phyloP scores from a whole-genome alignment of 2,888 invertebrate species.

The Pollenia griseotomentosa region DNA sequence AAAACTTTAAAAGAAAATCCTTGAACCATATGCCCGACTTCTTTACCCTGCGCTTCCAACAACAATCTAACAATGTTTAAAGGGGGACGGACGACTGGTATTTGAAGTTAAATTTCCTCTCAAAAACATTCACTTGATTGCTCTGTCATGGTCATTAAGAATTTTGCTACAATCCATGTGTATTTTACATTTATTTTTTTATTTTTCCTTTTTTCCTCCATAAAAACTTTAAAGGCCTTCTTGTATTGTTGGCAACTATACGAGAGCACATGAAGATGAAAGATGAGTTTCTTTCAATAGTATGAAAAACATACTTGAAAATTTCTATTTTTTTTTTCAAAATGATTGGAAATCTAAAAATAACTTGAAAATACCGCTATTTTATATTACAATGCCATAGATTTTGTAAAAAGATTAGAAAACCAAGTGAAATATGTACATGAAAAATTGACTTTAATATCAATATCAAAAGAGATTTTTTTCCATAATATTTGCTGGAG shows the following conservation, averaged over 20 bases:
- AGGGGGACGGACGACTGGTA: constrained; percentile 47
- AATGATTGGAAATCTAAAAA: constrained; percentile 59
- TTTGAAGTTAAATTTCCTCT: constrained; percentile 27
- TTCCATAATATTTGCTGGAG: not conserved
- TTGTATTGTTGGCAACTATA: constrained; percentile 35
- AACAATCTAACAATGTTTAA: not conserved
- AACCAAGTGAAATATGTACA: constrained; percentile 1
- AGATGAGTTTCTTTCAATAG: constrained; percentile 64
- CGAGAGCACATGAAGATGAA: constrained; percentile 47
- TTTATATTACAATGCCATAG: constrained; percentile 14
- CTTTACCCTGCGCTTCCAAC: not conserved
- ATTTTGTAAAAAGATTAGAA: constrained; percentile 34
- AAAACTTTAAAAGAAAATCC: constrained; percentile 31
- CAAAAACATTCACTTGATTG: constrained; percentile 36
- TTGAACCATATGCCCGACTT: constrained; percentile 31
- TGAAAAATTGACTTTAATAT: constrained; percentile 26
- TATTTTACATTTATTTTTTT: constrained; percentile 20
- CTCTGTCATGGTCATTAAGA: constrained; percentile 71
- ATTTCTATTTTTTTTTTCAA: not conserved
- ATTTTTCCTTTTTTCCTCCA: not conserved
- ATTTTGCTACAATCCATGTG: constrained; percentile 55
- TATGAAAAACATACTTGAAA: constrained; percentile 49
- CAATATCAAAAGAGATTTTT: constrained; percentile 27
- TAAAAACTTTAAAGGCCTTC: constrained; percentile 31
- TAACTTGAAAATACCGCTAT: constrained; percentile 55